These are phyloP conservation scores for Lycodopsis pacificus DNA, from an alignment of 2,797 vertebrate species.

Conservation along the genomic window DNA sequence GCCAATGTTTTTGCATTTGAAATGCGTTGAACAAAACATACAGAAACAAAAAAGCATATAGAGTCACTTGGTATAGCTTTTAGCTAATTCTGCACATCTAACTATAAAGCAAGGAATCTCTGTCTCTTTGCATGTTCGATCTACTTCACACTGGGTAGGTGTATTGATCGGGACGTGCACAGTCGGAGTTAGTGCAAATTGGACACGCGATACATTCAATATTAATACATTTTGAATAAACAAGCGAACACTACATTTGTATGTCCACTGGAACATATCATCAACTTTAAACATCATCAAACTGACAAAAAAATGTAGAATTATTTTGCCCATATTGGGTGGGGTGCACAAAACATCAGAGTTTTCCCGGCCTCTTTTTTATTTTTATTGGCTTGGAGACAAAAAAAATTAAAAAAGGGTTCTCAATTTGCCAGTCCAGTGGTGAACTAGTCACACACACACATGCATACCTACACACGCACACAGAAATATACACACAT, in stretches of 20 bases:
- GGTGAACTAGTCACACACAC: neutral
- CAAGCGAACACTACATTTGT: neutral
- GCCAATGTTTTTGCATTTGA: slow-evolving; percentile 12
- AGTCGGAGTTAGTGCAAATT: neutral
- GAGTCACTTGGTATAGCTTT: neutral
- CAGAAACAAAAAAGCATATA: neutral
- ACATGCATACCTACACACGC: neutral
- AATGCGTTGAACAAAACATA: slow-evolving; percentile 5
- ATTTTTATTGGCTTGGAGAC: neutral
- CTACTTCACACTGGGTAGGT: neutral
- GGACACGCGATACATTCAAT: neutral
- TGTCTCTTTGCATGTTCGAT: neutral
- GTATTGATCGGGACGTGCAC: neutral
- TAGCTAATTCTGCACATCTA: neutral
- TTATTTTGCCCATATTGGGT: neutral
- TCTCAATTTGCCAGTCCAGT: neutral
- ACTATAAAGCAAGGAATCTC: neutral
- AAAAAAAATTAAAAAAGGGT: neutral
- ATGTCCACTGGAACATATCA: neutral
- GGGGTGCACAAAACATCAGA: neutral
- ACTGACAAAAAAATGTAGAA: neutral
- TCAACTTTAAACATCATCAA: neutral
- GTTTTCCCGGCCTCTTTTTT: neutral
- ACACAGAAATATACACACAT: slow-evolving; percentile 1
- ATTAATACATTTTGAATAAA: neutral